Evolutionary conservation across 2,888 invertebrate species (phyloP).

Genomic region (Mechanitis messenoides): DNA sequence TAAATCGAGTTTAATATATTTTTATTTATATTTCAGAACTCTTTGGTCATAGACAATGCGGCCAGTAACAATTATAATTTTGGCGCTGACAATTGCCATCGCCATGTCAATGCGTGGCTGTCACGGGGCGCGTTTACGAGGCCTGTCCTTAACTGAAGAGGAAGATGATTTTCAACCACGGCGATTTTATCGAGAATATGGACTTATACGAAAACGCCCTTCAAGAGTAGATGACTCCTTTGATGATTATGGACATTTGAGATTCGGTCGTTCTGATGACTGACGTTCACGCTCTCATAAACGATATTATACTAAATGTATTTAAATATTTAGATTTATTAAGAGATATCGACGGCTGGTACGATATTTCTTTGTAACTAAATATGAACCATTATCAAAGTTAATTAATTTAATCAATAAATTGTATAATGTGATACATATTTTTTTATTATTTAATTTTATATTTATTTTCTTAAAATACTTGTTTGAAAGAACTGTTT

Average conservation of each 20-base stretch:
- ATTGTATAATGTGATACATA: too few species aligned
- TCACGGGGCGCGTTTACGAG: slow-evolving; percentile 47
- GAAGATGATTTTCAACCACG: slow-evolving; percentile 55
- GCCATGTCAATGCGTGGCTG: slow-evolving; percentile 45
- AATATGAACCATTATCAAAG: not conserved
- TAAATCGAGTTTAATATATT: not conserved
- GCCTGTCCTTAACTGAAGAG: slow-evolving; percentile 47
- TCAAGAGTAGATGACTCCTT: slow-evolving; percentile 78
- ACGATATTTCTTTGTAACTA: slow-evolving; percentile 43
- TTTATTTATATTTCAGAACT: slow-evolving; percentile 16
- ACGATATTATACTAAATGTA: slow-evolving; percentile 16
- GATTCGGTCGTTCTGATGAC: slow-evolving; percentile 80
- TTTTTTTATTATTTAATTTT: too few species aligned
- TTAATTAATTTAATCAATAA: not conserved
- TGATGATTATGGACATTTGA: slow-evolving; percentile 85
- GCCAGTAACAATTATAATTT: slow-evolving; percentile 41
- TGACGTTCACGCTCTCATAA: slow-evolving; percentile 42
- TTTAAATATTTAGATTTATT: slow-evolving; percentile 9
- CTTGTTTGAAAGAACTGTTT: too few species aligned
- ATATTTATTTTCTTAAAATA: too few species aligned
- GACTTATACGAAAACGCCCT: slow-evolving; percentile 62
- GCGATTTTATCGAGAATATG: slow-evolving; percentile 76
- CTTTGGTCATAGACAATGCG: slow-evolving; percentile 45
- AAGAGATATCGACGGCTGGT: slow-evolving; percentile 56
- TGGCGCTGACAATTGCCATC: slow-evolving; percentile 45